Conservation (phyloP, 1,140 invertebrate species). For the Achatina immaculata region DNA sequence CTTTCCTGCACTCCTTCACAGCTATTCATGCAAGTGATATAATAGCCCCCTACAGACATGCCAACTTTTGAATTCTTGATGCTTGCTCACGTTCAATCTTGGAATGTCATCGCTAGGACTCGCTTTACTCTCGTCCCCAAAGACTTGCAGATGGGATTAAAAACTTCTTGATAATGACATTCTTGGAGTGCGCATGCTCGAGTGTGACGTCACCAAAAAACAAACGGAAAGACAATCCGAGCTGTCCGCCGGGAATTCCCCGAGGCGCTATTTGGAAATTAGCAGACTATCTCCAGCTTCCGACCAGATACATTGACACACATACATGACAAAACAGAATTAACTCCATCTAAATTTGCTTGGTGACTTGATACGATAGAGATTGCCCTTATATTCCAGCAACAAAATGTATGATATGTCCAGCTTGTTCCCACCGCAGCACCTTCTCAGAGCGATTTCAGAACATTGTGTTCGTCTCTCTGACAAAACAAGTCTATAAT, state of each 20-base stretch:
- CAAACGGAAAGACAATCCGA: conserved; percentile 29
- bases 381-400: neutral
- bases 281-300: neutral
- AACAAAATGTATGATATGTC: neutral
- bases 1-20: neutral
- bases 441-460: too few relatives aligned
- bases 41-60: conserved; percentile 10
- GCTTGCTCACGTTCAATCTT: conserved; percentile 22
- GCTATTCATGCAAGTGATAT: neutral
- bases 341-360: neutral
- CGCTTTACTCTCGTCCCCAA: conserved; percentile 17
- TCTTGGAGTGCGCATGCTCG: conserved; percentile 3
- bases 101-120: conserved; percentile 9
- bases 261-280: conserved; percentile 3
- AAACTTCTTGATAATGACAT: conserved; percentile 34
- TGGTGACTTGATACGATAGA: neutral
- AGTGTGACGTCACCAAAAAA: conserved; percentile 29
- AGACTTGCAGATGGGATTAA: conserved; percentile 33
- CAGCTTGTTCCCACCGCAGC: neutral
- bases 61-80: conserved; percentile 7
- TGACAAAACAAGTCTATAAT: conserved; percentile 12
- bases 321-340: conserved; percentile 17
- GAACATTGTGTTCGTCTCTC: neutral
- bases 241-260: neutral
- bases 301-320: neutral